These are phyloP conservation scores for Antitype chi DNA, from an alignment of 2,888 invertebrate genomes.

Conservation along the genomic window DNA sequence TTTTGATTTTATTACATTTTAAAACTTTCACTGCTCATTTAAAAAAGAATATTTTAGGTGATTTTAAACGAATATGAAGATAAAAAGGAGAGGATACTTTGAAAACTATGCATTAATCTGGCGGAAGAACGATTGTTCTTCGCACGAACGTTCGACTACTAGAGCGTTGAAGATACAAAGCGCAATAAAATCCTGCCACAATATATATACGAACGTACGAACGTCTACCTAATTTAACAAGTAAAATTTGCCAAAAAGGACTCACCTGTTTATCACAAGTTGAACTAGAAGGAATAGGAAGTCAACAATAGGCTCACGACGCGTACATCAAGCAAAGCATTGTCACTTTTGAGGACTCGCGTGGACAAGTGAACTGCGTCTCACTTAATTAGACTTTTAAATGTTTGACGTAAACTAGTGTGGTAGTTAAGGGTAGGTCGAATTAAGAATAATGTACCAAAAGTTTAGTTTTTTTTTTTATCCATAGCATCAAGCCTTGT, in stretches of 20 bases:
- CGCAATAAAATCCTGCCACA: too few relatives aligned
- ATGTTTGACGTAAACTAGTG: conserved; percentile 15
- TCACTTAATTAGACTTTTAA: conserved; percentile 49
- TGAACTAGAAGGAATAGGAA: background rate
- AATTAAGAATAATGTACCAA: background rate
- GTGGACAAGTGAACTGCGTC: conserved; percentile 24
- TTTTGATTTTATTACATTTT: too few relatives aligned
- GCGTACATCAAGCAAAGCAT: conserved; percentile 21
- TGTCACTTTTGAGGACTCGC: conserved; percentile 1
- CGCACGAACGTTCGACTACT: too few relatives aligned
- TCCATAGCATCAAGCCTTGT: too few relatives aligned
- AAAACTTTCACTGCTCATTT: too few relatives aligned
- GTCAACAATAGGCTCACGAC: conserved; percentile 1
- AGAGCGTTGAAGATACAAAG: too few relatives aligned
- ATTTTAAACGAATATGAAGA: too few relatives aligned
- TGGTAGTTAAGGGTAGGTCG: conserved; percentile 32
- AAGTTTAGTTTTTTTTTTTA: background rate
- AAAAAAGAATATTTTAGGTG: too few relatives aligned
- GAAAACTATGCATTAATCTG: too few relatives aligned
- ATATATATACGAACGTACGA: too few relatives aligned
- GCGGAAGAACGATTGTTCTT: too few relatives aligned
- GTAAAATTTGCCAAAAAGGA: background rate
- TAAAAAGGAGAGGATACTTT: too few relatives aligned
- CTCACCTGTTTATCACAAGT: conserved; percentile 25
- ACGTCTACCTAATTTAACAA: background rate